Evolutionary conservation across 2,797 vertebrate species (phyloP).

Genomic region (Potorous gilbertii): DNA sequence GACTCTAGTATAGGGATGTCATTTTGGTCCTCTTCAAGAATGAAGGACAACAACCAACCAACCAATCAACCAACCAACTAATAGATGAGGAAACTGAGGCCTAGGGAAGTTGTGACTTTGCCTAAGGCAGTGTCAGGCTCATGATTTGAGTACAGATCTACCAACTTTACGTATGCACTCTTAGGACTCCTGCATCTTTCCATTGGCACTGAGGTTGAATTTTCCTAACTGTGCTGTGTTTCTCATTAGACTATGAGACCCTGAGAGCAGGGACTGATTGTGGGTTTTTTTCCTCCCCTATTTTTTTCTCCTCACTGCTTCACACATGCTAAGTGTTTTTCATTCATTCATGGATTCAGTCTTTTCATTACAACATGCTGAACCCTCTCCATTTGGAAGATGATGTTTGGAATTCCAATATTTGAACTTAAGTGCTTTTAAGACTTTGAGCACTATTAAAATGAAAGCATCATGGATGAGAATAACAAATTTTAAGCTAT

Average conservation of each 20-base stretch:
- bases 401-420: neutral
- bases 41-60: too few relatives aligned
- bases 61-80: neutral
- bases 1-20: too few relatives aligned
- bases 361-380: neutral
- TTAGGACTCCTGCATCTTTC: neutral
- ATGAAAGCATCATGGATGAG: neutral
- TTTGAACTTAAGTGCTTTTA: neutral
- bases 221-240: neutral
- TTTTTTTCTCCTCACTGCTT: neutral
- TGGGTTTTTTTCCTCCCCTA: neutral
- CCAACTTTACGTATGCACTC: neutral
- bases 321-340: neutral
- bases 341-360: neutral
- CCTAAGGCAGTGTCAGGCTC: neutral
- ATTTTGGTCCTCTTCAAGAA: too few relatives aligned
- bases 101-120: neutral
- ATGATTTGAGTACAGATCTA: neutral
- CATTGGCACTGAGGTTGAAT: neutral
- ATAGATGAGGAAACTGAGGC: neutral
- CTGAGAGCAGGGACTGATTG: neutral
- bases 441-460: neutral
- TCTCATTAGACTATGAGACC: neutral
- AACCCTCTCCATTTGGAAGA: neutral
- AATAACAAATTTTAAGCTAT: neutral